Conservation (phyloP, 2,888 invertebrate genomes). For the Periphyllus acericola region DNA sequence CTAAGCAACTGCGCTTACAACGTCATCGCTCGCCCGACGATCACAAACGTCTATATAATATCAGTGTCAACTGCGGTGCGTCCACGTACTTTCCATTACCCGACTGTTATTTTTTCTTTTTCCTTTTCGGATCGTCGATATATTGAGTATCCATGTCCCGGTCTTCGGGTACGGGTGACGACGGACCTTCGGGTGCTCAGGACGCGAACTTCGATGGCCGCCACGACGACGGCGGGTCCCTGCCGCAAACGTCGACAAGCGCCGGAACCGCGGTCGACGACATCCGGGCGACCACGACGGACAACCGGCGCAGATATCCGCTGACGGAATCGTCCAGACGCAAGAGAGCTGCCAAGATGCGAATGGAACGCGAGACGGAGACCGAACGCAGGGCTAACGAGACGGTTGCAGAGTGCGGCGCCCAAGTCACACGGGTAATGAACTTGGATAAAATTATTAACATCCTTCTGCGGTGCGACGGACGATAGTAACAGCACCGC, state of each 20-base stretch:
- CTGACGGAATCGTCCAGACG: slow-evolving; percentile 33
- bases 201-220: no score
- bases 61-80: no score
- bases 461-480: no score
- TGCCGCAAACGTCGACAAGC: neutral
- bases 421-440: no score
- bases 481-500: neutral
- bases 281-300: neutral
- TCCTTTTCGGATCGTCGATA: no score
- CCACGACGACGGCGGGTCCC: neutral
- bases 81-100: no score
- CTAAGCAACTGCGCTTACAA: neutral
- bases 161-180: no score
- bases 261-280: neutral
- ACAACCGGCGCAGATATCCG: neutral
- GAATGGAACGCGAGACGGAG: neutral
- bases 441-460: no score
- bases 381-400: neutral
- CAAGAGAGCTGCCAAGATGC: neutral
- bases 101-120: no score
- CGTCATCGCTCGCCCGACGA: neutral
- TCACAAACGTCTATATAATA: neutral
- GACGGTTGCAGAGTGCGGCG: no score
- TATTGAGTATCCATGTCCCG: no score
- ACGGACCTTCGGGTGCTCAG: no score